Percentiles rank a stretch among this genome's conserved stretches.
Conservation (phyloP, 1,140 invertebrate species). For the Lethrus apterus region DNA sequence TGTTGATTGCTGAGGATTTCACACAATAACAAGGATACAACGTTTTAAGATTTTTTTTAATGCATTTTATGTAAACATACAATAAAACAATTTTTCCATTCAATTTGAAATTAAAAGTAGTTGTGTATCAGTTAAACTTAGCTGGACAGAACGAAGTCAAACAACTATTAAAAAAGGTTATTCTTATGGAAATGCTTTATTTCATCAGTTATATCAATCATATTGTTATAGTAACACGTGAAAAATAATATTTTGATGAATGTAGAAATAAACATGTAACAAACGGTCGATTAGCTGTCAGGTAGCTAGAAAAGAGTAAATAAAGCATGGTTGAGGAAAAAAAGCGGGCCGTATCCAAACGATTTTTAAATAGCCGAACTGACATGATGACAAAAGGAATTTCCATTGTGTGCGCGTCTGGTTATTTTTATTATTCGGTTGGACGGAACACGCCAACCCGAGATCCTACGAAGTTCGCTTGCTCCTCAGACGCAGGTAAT, state of each 20-base stretch:
- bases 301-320: conserved; percentile 6
- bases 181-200: too few species aligned
- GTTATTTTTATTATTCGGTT: background rate
- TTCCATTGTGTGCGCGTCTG: conserved; percentile 12
- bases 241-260: conserved; percentile 14
- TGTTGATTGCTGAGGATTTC: too few species aligned
- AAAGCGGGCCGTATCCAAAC: background rate
- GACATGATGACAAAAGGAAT: conserved; percentile 17
- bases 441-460: background rate
- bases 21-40: too few species aligned
- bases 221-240: too few species aligned
- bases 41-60: too few species aligned
- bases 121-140: too few species aligned
- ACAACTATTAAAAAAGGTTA: too few species aligned
- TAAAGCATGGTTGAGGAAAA: background rate
- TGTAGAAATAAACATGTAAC: conserved; percentile 11
- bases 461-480: background rate
- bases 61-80: too few species aligned
- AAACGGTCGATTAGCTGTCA: conserved; percentile 7
- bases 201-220: too few species aligned
- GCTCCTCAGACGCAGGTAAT: conserved; percentile 9
- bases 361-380: conserved; percentile 13
- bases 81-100: too few species aligned
- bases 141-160: too few species aligned
- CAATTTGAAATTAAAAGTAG: too few species aligned